These are phyloP conservation scores for Drosophila rufa DNA, from an alignment of 1,140 invertebrate species.

Conservation along the genomic window DNA sequence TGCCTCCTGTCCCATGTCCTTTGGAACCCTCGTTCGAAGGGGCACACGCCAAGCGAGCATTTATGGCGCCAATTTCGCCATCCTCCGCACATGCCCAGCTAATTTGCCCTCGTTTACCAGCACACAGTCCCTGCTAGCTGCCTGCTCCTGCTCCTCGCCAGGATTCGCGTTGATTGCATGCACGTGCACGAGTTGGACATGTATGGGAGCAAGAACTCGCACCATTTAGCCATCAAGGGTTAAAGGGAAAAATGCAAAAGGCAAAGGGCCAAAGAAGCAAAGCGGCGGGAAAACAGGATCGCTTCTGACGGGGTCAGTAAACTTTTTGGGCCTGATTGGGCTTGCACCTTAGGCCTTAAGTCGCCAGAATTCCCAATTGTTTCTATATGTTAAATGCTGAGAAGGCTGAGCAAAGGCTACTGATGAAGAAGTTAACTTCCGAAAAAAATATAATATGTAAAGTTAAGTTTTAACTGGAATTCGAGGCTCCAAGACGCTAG, in stretches of 20 bases:
- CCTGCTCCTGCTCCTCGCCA: constrained; percentile 4
- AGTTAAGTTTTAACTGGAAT: no score
- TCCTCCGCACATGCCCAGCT: constrained; percentile 67
- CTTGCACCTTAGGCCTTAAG: no score
- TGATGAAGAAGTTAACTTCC: background rate
- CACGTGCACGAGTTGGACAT: constrained; percentile 56
- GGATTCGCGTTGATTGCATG: constrained; percentile 62
- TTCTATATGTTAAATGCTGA: no score
- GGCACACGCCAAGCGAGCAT: constrained; percentile 62
- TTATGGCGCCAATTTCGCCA: constrained; percentile 73
- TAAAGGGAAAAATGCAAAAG: background rate
- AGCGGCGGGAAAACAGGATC: background rate
- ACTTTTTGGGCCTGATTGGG: background rate
- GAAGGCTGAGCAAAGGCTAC: background rate
- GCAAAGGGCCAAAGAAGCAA: background rate
- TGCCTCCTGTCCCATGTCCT: background rate
- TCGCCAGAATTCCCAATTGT: no score
- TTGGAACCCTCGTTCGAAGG: background rate
- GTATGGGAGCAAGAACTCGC: constrained; percentile 5
- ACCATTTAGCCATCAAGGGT: constrained; percentile 4
- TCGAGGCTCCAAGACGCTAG: no score
- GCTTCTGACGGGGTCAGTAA: constrained; percentile 9
- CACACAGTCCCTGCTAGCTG: background rate
- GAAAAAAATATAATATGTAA: no score
- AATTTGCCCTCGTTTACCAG: constrained; percentile 59